phyloP scores from a whole-genome alignment of 2,113 vertebrate genomes.

The Paraplagusia blochii region DNA sequence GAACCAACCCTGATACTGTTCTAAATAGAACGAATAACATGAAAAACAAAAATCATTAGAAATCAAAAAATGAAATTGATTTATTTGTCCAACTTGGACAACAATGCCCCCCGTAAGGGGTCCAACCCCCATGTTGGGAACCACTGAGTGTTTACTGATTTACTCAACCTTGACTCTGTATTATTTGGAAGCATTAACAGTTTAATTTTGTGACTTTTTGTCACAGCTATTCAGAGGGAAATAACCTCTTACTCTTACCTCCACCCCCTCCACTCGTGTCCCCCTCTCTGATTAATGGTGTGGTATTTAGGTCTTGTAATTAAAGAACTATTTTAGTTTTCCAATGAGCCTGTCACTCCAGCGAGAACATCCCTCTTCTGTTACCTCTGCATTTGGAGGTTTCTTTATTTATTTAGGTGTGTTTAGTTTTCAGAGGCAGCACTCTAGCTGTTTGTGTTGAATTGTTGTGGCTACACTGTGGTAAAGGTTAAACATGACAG shows the following conservation, averaged over 20 bases:
- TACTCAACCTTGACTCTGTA: no score
- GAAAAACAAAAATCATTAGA: no score
- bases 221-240: constrained; percentile 6
- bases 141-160: no score
- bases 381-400: constrained; percentile 42
- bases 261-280: constrained; percentile 26
- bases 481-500: constrained; percentile 24
- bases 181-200: no score
- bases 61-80: no score
- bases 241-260: constrained; percentile 19
- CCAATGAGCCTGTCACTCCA: constrained; percentile 44
- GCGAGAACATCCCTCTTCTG: constrained; percentile 51
- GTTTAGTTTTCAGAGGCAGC: background rate
- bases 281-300: constrained; percentile 57
- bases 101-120: no score
- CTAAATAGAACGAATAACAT: no score
- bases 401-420: constrained; percentile 20
- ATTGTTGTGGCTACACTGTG: background rate
- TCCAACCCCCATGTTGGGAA: no score
- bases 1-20: no score
- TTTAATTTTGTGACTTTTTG: background rate
- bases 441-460: constrained; percentile 10
- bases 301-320: constrained; percentile 74
- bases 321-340: constrained; percentile 70
- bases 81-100: no score